Percentiles rank a stretch among this genome's conserved stretches.
phyloP scores from a whole-genome alignment of 2,797 vertebrate genomes.

The Malurus splendens region DNA sequence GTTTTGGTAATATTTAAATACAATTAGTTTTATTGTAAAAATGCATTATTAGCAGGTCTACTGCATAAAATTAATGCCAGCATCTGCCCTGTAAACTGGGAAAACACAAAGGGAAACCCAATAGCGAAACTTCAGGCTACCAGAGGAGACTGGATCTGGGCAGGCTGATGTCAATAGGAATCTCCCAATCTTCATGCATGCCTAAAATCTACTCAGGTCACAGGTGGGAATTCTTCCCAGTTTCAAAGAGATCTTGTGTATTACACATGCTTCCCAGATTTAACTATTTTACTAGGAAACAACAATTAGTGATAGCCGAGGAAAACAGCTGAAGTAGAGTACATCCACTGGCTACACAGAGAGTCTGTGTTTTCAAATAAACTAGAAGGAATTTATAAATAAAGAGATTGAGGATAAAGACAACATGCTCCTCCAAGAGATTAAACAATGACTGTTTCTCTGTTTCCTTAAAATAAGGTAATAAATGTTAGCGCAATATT shows the following conservation, averaged over 20 bases:
- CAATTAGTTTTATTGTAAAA: neutral
- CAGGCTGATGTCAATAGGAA: neutral
- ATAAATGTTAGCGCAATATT: neutral
- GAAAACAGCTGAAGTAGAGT: neutral
- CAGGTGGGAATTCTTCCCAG: neutral
- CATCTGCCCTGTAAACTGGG: neutral
- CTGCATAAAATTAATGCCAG: neutral
- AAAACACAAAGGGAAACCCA: neutral
- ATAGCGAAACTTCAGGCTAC: neutral
- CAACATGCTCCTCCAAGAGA: neutral
- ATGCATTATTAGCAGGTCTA: neutral
- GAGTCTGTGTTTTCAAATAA: slow-evolving; percentile 29
- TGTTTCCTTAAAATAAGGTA: slow-evolving; percentile 12
- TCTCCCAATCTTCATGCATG: neutral
- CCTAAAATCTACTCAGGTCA: neutral
- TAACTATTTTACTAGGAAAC: neutral
- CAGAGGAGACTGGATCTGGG: neutral
- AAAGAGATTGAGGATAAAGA: slow-evolving; percentile 10
- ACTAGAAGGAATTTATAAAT: slow-evolving; percentile 34
- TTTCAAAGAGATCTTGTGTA: neutral
- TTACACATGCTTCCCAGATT: neutral
- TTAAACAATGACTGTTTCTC: slow-evolving; percentile 19
- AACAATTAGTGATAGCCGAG: neutral
- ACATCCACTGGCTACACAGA: neutral
- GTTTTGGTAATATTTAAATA: neutral